phyloP scores from a whole-genome alignment of 2,113 vertebrate species.

The Rhagologus leucostigma region DNA sequence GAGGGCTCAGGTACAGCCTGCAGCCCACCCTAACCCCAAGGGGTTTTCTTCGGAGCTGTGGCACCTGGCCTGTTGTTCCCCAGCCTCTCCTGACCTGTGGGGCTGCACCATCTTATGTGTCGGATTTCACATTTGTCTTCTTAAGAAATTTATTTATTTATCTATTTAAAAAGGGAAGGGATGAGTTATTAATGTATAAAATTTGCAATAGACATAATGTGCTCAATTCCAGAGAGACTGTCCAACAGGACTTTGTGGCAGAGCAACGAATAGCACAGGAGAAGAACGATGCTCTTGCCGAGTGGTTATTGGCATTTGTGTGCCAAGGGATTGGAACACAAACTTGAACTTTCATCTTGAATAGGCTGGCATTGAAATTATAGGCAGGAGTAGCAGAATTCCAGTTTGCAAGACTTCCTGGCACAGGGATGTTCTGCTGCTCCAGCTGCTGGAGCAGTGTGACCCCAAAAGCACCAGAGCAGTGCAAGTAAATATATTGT shows the following conservation, averaged over 20 bases:
- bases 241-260: not conserved
- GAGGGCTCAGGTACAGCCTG: not conserved
- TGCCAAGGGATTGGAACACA: not conserved
- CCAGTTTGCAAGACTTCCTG: not conserved
- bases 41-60: not conserved
- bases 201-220: fast-evolving
- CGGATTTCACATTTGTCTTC: not conserved
- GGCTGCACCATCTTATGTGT: fast-evolving
- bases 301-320: not conserved
- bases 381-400: not conserved
- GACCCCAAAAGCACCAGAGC: not conserved
- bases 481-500: not conserved
- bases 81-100: not conserved
- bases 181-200: no score
- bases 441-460: not conserved
- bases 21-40: not conserved
- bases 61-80: not conserved
- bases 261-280: not conserved
- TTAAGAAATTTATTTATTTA: not conserved
- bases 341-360: no score
- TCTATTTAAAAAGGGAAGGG: not conserved
- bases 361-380: not conserved
- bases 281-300: not conserved
- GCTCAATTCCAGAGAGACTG: not conserved
- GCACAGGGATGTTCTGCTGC: not conserved